Evolutionary conservation across 2,797 vertebrate species (phyloP).

Genomic region (Eutrigla gurnardus): DNA sequence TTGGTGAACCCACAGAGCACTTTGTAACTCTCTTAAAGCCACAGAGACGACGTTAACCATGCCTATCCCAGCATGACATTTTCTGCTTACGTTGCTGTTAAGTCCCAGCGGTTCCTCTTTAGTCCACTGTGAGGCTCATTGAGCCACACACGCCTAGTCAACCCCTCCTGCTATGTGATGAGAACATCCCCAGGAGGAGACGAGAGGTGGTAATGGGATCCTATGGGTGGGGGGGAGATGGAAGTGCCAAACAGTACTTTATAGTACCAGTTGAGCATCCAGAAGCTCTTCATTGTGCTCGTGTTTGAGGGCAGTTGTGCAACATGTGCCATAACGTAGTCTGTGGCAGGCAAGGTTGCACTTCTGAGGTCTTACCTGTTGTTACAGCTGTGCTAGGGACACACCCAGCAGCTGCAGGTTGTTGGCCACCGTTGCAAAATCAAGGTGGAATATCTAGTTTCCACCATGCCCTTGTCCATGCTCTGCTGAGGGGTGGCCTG

Average conservation of each 20-base stretch:
- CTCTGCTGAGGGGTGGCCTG: background rate
- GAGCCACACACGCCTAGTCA: background rate
- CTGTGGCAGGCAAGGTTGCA: background rate
- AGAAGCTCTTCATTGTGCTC: background rate
- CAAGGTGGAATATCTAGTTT: slow-evolving; percentile 20
- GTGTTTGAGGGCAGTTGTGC: background rate
- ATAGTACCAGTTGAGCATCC: background rate
- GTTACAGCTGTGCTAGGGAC: slow-evolving; percentile 4
- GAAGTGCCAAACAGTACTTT: background rate
- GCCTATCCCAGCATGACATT: too few relatives aligned
- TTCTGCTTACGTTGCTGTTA: background rate
- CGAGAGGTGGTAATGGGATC: background rate
- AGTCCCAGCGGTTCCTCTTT: slow-evolving; percentile 5
- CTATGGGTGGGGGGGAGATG: background rate
- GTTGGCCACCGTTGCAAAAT: background rate
- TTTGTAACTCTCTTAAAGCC: background rate
- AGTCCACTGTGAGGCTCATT: slow-evolving; percentile 18
- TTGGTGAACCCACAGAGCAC: background rate
- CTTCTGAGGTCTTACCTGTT: background rate
- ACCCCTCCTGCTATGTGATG: background rate
- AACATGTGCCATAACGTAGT: background rate
- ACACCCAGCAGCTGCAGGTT: slow-evolving; percentile 7
- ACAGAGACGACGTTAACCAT: background rate
- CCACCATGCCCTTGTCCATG: background rate
- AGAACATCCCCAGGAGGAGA: background rate